Base-by-base conservation (phyloP, 2,888 invertebrate species). In the Stenchaetothrips biformis region DNA sequence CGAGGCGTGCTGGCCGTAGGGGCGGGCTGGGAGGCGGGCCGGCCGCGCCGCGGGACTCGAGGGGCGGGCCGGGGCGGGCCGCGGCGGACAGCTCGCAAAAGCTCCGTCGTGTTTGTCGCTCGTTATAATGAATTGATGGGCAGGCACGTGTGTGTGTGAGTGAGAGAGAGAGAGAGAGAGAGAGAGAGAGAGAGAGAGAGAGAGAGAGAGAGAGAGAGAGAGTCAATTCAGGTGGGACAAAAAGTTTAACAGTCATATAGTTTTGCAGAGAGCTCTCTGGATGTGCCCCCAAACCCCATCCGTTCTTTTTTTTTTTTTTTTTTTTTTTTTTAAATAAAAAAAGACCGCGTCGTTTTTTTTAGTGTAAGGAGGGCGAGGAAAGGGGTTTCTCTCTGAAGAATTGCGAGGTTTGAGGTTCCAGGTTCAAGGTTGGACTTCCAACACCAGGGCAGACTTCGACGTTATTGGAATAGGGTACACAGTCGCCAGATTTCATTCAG, bases 41-140 rank as follows among this genome's bases (percentile, higher is more conserved):
- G 67, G 67, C n/a, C n/a, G 62, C 62, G 67, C 21, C 7, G 67
- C 62, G 3, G 62, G 62, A 7, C 62, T 3, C n/a, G 18, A 6
- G 62, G 62, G 62, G 18, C n/a, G 67, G 21, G 21, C 6, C 18
- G 25, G 25, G 67, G 67, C 67, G 67, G 67, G 67, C 21, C 67
- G 21, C 21, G 25, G 67, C 67, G 67, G 67, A 74, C 67, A 74
- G 67, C 67, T 74, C 67, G 67, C 67, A 74, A 74, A 74, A 74
- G 21, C 67, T 21, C 67, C 67, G 67, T 21, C 67, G 67, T 21
- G 67, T 74, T 74, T 74, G 67, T 74, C 67, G 67, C 67, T 74
- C 67, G 67, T 74, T 74, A 74, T n/a, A 21, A 25, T 74, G 67
- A 74, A 74, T 74, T 74, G 67, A 74, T 74, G 67, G 67, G 67